Base-by-base conservation (phyloP, 1,140 invertebrate species). In the Alviniconcha marisindica region DNA sequence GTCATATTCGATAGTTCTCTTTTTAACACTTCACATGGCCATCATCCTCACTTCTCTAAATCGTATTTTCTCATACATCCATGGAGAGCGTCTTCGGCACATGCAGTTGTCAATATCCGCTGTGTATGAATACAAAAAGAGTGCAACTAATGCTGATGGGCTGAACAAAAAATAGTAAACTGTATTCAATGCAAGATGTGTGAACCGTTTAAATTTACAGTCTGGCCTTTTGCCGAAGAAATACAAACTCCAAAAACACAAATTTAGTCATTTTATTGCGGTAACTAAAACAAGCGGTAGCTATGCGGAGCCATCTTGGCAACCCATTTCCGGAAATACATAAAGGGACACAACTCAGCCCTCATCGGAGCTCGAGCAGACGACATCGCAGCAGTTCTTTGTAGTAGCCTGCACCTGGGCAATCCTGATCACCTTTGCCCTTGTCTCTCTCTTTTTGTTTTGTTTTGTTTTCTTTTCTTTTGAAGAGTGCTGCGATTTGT, bases 1-100 rank as follows among this genome's bases (percentile, higher is more conserved):
- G 87, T 85, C 87, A 86, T 88, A 7, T 18, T 28, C 24, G 69
- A 2, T 21, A 21, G 38, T 71, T 40, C 24, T 33, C 36, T 33
- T 71, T 48, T 10, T 48, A 48, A 48, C 44, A 48, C 44, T 48
- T 48, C 44, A 48, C 33, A 40, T 14, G 36, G 31, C 28, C 2
- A 12, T 10, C 31, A 66, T 33, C 5, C 14, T 51, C 10, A 66
- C 36, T 33, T 66, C 28, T 33, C n/a, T 33, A 66, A 33, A 66
- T 33, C 63, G 63, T 31, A 66, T 14, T 18, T 28, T 36, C n/a
- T 33, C 63, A 66, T 33, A 66, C 69, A 40, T 24, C 36, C n/a
- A 69, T 28, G 28, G 3, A 10, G 28, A 60, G 54, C 28, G 21
- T 24, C 54, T 18, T 18, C 12, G 12, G 7, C 63, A 33, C 1